A percentile compares a stretch with the other conserved stretches of the same genome.
Evolutionary conservation across 1,140 invertebrate species (phyloP).

Genomic region (Microplitis demolitor): DNA sequence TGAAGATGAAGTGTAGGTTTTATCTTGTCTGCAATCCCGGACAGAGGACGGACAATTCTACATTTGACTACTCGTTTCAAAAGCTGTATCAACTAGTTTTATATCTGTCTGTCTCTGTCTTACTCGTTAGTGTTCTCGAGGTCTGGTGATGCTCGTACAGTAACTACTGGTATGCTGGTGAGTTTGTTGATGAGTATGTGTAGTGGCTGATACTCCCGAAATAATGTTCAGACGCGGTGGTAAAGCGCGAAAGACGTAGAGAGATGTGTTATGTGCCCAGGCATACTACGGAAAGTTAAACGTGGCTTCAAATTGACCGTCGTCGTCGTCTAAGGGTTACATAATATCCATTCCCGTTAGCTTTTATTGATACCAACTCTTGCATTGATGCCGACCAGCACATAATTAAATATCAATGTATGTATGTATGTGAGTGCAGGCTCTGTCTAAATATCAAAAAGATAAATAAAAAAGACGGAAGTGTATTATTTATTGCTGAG

Average conservation of each 20-base stretch:
- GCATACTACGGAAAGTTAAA: neutral
- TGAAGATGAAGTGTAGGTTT: too few relatives aligned
- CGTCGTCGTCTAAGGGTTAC: constrained; percentile 8
- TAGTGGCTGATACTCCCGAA: constrained; percentile 46
- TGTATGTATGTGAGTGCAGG: neutral
- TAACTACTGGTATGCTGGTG: too few relatives aligned
- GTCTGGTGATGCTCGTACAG: constrained; percentile 14
- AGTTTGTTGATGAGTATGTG: too few relatives aligned
- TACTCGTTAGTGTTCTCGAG: neutral
- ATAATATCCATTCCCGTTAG: neutral
- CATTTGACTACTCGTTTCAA: neutral
- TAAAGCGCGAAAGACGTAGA: constrained; percentile 10
- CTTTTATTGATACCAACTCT: too few relatives aligned
- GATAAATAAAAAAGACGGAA: too few relatives aligned
- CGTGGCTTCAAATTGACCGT: neutral
- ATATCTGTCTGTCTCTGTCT: neutral
- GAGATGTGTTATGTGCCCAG: constrained; percentile 1
- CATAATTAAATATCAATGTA: too few relatives aligned
- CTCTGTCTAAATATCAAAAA: too few relatives aligned
- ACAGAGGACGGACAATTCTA: too few relatives aligned
- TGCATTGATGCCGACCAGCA: too few relatives aligned
- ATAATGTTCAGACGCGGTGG: constrained; percentile 42
- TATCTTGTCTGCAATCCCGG: too few relatives aligned
- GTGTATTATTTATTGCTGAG: neutral
- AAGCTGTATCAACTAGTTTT: neutral